These are phyloP conservation scores for Otolemur garnettii DNA, from an alignment of 2,113 vertebrate genomes.

Conservation along the genomic window DNA sequence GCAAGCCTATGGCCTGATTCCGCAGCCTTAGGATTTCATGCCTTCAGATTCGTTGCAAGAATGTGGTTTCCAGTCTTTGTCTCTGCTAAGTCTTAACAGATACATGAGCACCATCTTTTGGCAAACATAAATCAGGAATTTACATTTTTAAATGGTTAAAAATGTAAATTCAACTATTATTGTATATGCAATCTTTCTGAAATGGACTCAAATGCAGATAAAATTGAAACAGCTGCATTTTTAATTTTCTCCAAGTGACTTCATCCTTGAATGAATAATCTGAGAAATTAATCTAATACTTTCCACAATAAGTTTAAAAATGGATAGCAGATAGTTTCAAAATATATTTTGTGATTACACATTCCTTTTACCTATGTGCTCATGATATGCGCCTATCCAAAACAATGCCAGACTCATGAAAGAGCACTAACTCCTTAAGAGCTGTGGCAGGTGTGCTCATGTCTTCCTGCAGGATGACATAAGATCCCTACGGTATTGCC, in stretches of 20 bases:
- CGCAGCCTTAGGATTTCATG: background rate
- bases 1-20: conserved; percentile 72
- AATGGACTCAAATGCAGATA: background rate
- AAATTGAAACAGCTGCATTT: background rate
- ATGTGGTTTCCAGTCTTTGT: background rate
- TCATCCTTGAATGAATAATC: background rate
- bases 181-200: background rate
- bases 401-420: background rate
- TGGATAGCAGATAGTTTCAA: background rate
- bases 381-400: background rate
- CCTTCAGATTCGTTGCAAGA: conserved; percentile 38
- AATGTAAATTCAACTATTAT: background rate
- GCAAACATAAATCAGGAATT: conserved; percentile 58
- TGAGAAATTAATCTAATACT: background rate
- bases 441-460: accelerated
- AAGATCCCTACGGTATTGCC: background rate
- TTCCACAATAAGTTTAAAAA: background rate
- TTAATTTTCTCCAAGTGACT: background rate
- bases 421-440: background rate
- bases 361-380: background rate
- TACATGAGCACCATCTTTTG: conserved; percentile 85
- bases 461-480: background rate
- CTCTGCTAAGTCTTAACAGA: conserved; percentile 53
- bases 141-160: background rate
- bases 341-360: background rate